phyloP scores from a whole-genome alignment of 2,797 vertebrate species.

The Scyliorhinus canicula region DNA sequence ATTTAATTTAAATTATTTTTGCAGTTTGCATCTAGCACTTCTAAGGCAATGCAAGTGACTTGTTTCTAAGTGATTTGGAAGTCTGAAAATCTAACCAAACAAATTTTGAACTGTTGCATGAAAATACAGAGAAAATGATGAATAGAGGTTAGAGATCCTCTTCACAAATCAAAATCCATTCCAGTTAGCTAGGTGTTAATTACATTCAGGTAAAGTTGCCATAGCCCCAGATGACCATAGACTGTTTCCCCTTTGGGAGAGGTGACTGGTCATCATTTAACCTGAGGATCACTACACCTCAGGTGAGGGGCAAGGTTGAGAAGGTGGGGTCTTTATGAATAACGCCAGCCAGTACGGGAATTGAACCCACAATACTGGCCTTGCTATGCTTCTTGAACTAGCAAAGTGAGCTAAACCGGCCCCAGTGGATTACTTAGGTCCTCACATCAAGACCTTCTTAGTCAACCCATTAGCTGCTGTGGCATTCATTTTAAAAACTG shows the following conservation, averaged over 20 bases:
- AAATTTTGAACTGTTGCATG: not conserved
- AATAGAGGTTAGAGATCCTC: not conserved
- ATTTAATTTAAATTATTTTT: not conserved
- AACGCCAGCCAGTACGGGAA: too few species aligned
- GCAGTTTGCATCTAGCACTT: not conserved
- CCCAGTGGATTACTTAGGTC: too few species aligned
- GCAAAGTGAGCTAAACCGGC: too few species aligned
- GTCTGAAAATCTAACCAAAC: not conserved
- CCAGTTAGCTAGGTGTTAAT: not conserved
- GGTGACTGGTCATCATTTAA: too few species aligned
- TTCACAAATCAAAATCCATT: constrained; percentile 1
- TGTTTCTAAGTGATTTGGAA: not conserved
- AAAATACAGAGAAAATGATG: not conserved
- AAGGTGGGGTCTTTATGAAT: too few species aligned
- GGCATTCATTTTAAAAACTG: not conserved
- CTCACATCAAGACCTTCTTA: not conserved
- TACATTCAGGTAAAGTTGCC: too few species aligned
- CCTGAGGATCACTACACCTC: too few species aligned
- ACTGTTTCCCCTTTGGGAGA: too few species aligned
- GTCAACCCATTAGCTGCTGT: not conserved
- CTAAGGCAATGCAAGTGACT: not conserved
- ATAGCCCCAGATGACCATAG: too few species aligned
- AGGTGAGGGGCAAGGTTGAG: too few species aligned
- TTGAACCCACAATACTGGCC: too few species aligned
- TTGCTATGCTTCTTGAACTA: too few species aligned